Conservation (phyloP, 2,113 vertebrate species). For the Chaetorhynchus papuensis region DNA sequence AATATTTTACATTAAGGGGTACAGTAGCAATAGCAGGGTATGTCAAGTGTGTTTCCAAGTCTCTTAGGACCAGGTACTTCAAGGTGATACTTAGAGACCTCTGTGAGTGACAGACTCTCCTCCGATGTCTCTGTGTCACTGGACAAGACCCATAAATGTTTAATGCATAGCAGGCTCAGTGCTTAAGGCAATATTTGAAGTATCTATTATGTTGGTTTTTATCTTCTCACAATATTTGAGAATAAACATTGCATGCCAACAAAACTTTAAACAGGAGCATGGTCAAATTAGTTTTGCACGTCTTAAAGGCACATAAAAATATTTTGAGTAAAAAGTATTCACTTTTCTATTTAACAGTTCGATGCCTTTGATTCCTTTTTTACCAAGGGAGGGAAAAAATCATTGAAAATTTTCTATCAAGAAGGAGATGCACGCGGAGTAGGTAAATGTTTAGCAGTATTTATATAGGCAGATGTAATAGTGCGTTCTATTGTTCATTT, state of each 20-base stretch:
- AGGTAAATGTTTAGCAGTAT: constrained; percentile 64
- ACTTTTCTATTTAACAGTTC: constrained; percentile 69
- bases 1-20: background rate
- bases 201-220: background rate
- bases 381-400: constrained; percentile 71
- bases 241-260: background rate
- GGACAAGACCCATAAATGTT: background rate
- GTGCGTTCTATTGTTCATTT: background rate
- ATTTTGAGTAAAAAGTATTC: background rate
- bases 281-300: background rate
- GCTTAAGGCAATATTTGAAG: background rate
- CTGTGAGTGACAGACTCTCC: background rate
- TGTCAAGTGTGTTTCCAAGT: background rate
- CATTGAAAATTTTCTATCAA: constrained; percentile 81
- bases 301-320: background rate
- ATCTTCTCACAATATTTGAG: background rate
- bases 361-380: constrained; percentile 76
- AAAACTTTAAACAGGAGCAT: background rate
- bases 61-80: background rate
- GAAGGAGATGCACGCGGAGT: constrained; percentile 72
- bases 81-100: background rate
- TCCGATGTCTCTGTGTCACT: background rate
- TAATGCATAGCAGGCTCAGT: background rate
- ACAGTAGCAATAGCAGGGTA: background rate
- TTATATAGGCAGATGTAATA: background rate